Evolutionary conservation across 2,888 invertebrate genomes (phyloP).

Genomic region (Drosophila basisetae): DNA sequence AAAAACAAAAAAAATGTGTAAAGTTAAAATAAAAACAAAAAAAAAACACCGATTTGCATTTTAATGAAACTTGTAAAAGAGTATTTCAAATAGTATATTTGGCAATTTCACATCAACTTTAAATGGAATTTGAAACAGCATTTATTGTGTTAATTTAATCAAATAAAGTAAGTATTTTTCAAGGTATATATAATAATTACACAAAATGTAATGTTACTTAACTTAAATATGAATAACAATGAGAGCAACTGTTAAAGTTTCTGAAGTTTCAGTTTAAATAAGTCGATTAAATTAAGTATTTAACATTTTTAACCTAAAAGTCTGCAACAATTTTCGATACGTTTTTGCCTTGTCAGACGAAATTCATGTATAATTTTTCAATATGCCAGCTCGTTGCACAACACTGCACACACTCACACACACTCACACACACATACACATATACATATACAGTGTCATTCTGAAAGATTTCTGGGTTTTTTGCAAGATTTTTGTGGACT

Average conservation of each 20-base stretch:
- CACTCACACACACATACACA: constrained; percentile 1
- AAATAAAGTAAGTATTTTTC: not conserved
- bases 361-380: constrained; percentile 1
- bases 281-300: not conserved
- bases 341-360: constrained; percentile 14
- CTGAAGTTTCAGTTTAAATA: not conserved
- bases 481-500: constrained; percentile 57
- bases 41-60: constrained; percentile 11
- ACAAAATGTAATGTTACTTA: not conserved
- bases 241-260: not conserved
- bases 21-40: constrained; percentile 4
- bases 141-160: not conserved
- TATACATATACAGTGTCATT: constrained; percentile 16
- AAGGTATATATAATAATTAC: not conserved
- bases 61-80: not conserved
- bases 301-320: not conserved
- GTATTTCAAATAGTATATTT: not conserved
- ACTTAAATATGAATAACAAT: not conserved
- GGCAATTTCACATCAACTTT: not conserved
- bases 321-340: constrained; percentile 18
- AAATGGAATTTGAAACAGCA: constrained; percentile 12
- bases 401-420: constrained; percentile 22
- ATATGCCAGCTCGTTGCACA: constrained; percentile 25
- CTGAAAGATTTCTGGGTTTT: constrained; percentile 56
- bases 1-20: not conserved